A percentile compares a stretch with the other conserved stretches of the same genome.
phyloP scores from a whole-genome alignment of 2,113 vertebrate species.

The Passer montanus region DNA sequence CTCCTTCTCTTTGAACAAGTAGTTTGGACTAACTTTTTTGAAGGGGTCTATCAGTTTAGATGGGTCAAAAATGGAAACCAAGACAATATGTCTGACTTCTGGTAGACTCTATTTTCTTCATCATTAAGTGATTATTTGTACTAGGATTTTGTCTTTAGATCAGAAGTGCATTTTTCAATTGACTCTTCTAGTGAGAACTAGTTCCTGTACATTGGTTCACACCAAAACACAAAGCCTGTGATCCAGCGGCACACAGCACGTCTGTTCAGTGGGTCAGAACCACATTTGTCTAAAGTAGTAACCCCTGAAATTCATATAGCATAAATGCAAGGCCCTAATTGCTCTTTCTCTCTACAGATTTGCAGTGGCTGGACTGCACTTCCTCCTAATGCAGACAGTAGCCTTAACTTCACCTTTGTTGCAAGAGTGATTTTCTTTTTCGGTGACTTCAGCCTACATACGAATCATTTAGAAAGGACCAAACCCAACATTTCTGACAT shows the following conservation, averaged over 20 bases:
- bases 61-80: neutral
- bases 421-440: neutral
- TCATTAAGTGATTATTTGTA: neutral
- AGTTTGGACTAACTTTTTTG: neutral
- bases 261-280: neutral
- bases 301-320: neutral
- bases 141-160: neutral
- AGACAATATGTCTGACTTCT: neutral
- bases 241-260: neutral
- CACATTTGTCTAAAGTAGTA: neutral
- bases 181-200: neutral
- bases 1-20: neutral
- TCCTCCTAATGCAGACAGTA: neutral
- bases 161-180: neutral
- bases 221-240: neutral
- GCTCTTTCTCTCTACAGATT: neutral
- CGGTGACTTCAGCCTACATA: neutral
- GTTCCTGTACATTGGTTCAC: neutral
- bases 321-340: neutral
- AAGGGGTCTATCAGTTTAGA: neutral
- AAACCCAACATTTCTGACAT: neutral
- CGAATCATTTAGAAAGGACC: neutral
- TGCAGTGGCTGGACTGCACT: neutral
- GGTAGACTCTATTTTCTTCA: neutral
- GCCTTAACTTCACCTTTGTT: neutral